Evolutionary conservation across 1,140 invertebrate genomes (phyloP).

Genomic region (Conus betulinus): DNA sequence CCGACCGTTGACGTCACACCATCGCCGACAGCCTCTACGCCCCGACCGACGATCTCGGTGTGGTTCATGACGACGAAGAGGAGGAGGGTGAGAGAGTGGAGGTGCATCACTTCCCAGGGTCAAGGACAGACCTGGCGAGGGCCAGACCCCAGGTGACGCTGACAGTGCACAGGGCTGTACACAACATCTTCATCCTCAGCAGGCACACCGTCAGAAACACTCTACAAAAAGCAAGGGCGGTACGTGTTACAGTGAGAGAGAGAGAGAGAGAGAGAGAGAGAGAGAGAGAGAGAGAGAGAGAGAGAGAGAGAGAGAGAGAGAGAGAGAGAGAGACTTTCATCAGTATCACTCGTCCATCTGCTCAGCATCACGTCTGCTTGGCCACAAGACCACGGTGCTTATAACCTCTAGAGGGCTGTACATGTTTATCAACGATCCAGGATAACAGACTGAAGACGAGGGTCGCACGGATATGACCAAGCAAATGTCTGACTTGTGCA

Average conservation of each 20-base stretch:
- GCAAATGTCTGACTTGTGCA: background rate
- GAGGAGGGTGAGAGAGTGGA: background rate
- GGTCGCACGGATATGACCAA: too few species aligned
- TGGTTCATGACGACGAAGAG: background rate
- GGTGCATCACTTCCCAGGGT: background rate
- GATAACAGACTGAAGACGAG: too few species aligned
- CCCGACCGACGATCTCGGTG: background rate
- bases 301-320: background rate
- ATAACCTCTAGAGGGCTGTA: too few species aligned
- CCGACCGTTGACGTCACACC: background rate
- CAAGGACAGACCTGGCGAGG: background rate
- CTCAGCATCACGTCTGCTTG: too few species aligned
- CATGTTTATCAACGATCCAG: background rate
- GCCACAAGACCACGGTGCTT: too few species aligned
- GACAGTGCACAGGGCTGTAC: slow-evolving; percentile 41
- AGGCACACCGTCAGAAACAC: slow-evolving; percentile 22
- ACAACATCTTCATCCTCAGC: slow-evolving; percentile 37
- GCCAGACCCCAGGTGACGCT: slow-evolving; percentile 22
- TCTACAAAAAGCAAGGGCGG: slow-evolving; percentile 8
- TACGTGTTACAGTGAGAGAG: background rate
- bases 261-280: background rate
- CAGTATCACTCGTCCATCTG: too few species aligned
- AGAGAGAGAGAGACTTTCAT: background rate
- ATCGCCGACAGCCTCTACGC: background rate
- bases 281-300: background rate